Evolutionary conservation across 2,113 vertebrate species (phyloP).

Genomic region (Catharus bicknelli): DNA sequence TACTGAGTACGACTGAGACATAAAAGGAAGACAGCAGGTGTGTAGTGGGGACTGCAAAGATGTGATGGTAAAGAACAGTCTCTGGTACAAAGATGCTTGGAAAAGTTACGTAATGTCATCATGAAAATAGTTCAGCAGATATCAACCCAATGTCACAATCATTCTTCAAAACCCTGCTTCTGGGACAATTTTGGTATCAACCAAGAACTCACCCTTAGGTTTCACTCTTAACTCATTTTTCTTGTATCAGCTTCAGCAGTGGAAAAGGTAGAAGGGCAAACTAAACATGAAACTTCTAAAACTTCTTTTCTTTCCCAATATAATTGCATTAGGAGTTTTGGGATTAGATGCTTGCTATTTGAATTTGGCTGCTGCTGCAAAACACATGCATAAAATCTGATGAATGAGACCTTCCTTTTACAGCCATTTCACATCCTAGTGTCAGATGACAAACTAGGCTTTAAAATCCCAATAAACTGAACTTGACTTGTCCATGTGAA

Average conservation of each 20-base stretch:
- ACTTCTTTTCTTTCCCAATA: background rate
- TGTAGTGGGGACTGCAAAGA: background rate
- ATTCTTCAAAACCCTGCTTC: background rate
- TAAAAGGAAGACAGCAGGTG: background rate
- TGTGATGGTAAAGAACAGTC: background rate
- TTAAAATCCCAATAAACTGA: conserved; percentile 48
- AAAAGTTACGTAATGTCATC: background rate
- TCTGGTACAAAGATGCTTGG: background rate
- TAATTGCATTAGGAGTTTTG: conserved; percentile 23
- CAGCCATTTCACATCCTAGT: conserved; percentile 6
- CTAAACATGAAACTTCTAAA: background rate
- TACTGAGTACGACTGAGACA: background rate
- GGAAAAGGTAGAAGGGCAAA: conserved; percentile 20
- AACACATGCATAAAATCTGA: conserved; percentile 25
- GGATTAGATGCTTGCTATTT: background rate
- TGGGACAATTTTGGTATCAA: background rate
- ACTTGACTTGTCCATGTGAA: conserved; percentile 20
- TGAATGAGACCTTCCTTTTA: conserved; percentile 21
- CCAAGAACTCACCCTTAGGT: background rate
- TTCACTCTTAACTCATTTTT: background rate
- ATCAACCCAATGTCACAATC: background rate
- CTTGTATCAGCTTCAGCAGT: background rate
- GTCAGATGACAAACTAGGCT: conserved; percentile 28
- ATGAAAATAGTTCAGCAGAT: background rate
- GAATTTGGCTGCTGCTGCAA: conserved; percentile 19